These are phyloP conservation scores for Microcebus lehilahytsara DNA, from an alignment of 2,113 vertebrate genomes.

Conservation along the genomic window DNA sequence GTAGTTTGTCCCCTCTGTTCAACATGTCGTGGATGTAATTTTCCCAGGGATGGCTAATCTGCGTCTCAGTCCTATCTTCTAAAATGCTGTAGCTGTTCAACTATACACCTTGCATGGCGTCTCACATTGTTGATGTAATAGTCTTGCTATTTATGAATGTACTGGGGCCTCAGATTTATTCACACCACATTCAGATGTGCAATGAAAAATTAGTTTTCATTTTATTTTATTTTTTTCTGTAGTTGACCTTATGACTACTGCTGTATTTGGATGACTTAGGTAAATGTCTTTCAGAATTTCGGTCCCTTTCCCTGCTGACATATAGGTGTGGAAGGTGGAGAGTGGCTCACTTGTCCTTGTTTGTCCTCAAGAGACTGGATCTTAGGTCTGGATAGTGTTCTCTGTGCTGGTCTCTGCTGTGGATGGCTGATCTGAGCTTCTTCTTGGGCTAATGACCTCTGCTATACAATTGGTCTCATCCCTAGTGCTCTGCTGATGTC, in stretches of 20 bases:
- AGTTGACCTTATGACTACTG: neutral
- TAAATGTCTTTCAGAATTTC: neutral
- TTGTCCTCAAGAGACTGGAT: neutral
- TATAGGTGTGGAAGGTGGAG: too few relatives aligned
- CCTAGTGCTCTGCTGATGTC: neutral
- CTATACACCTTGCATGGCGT: neutral
- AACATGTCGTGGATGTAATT: neutral
- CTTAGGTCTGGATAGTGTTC: neutral
- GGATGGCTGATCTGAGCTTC: neutral
- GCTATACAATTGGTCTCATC: too few relatives aligned
- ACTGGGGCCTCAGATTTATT: neutral
- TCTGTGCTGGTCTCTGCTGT: neutral
- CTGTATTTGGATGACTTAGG: neutral
- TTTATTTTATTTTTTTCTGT: neutral
- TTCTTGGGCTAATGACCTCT: neutral
- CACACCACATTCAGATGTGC: neutral
- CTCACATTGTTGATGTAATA: neutral
- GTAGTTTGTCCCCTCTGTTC: neutral
- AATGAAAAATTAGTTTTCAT: neutral
- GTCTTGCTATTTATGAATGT: neutral
- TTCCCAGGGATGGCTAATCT: neutral
- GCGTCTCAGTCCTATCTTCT: neutral
- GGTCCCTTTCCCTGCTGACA: neutral
- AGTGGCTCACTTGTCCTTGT: neutral
- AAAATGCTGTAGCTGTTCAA: neutral